Conservation (phyloP, 2,113 vertebrate genomes). For the Aplodontia rufa region DNA sequence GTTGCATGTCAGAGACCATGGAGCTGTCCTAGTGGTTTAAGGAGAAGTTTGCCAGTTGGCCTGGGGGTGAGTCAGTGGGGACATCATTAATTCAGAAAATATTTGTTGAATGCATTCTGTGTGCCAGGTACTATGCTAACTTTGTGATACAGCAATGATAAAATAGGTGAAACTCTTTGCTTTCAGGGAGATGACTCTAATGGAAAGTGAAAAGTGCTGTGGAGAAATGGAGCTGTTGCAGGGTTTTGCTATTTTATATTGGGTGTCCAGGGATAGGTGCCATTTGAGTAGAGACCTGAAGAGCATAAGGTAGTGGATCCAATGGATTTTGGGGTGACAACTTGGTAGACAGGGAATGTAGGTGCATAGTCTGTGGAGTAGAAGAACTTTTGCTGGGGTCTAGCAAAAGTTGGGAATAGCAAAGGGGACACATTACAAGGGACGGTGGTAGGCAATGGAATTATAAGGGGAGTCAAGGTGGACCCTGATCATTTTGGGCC, state of each 20-base stretch:
- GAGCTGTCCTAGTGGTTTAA: not conserved
- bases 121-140: not conserved
- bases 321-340: not conserved
- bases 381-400: not conserved
- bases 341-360: not conserved
- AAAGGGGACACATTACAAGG: not conserved
- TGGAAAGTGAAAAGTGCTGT: not conserved
- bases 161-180: not conserved
- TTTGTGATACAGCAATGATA: not conserved
- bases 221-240: not conserved
- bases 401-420: too few relatives aligned
- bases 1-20: not conserved
- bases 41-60: not conserved
- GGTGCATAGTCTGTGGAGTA: not conserved
- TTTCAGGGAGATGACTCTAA: not conserved
- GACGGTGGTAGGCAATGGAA: not conserved
- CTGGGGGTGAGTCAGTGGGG: not conserved
- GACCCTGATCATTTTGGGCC: not conserved
- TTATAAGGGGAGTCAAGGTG: rapidly evolving
- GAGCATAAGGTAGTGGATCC: not conserved
- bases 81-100: not conserved
- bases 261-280: not conserved
- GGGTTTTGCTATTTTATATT: not conserved
- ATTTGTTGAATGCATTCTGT: not conserved
- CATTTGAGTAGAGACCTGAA: not conserved